Evolutionary conservation across 1,140 invertebrate species (phyloP).

Genomic region (Mya arenaria): DNA sequence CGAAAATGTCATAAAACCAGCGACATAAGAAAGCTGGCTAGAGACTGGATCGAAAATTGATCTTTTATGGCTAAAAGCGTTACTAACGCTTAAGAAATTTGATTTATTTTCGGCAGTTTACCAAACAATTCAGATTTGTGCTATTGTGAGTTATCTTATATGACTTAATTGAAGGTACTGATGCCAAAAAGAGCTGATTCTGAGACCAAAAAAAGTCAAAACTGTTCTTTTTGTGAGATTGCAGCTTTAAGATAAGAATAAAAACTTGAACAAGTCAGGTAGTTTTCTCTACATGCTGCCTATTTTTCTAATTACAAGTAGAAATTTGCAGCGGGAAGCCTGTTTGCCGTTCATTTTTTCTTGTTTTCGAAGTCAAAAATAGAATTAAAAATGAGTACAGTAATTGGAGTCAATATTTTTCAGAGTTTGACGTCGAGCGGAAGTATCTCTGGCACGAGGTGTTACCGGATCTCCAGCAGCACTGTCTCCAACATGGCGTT

Average conservation of each 20-base stretch:
- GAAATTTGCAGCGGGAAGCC: not conserved
- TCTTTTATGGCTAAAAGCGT: no score
- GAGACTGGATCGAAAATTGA: no score
- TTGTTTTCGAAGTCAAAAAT: not conserved
- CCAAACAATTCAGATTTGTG: no score
- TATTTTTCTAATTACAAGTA: not conserved
- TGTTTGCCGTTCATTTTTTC: not conserved
- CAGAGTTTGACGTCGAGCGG: constrained; percentile 52
- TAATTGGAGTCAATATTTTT: not conserved
- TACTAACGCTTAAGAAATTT: no score
- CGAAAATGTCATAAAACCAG: no score
- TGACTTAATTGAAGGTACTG: no score
- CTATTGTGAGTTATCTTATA: no score
- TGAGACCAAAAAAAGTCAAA: no score
- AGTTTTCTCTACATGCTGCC: not conserved
- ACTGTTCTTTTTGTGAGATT: not conserved
- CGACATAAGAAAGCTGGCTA: no score
- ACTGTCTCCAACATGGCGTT: constrained; percentile 49
- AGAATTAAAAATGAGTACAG: not conserved
- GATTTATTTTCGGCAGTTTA: no score
- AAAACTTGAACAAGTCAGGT: not conserved
- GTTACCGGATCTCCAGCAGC: constrained; percentile 45
- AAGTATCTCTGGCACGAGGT: constrained; percentile 52
- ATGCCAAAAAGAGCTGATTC: no score
- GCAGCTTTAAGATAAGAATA: not conserved